Conservation (phyloP, 2,113 vertebrate genomes). For the Peromyscus californicus region DNA sequence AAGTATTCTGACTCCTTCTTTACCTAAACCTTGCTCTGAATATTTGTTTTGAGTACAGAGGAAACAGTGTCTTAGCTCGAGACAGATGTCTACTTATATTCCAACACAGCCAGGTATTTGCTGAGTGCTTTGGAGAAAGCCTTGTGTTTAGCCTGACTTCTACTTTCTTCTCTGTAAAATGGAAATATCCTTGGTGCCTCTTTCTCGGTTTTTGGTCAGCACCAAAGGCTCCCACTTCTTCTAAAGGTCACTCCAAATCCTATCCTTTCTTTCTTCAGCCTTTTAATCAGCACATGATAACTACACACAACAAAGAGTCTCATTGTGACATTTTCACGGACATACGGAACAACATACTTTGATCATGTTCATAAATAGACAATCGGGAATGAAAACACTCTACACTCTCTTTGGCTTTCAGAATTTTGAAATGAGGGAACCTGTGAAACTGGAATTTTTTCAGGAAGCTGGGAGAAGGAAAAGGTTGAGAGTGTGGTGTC, state of each 20-base stretch:
- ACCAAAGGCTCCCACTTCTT: neutral
- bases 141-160: constrained; percentile 1
- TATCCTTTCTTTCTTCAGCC: neutral
- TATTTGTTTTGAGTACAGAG: neutral
- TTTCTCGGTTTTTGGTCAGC: neutral
- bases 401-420: neutral
- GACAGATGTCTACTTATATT: neutral
- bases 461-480: neutral
- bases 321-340: neutral
- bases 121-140: neutral
- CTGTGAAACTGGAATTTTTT: neutral
- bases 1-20: constrained; percentile 19
- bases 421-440: neutral
- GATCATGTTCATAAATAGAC: neutral
- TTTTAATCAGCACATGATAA: neutral
- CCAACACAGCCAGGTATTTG: neutral
- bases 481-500: neutral
- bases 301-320: neutral
- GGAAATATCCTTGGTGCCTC: neutral
- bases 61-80: neutral
- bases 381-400: neutral
- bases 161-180: constrained; percentile 22
- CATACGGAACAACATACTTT: neutral
- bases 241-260: neutral
- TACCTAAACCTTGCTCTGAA: neutral